Conservation (phyloP, 2,113 vertebrate genomes). For the Podocnemis expansa region DNA sequence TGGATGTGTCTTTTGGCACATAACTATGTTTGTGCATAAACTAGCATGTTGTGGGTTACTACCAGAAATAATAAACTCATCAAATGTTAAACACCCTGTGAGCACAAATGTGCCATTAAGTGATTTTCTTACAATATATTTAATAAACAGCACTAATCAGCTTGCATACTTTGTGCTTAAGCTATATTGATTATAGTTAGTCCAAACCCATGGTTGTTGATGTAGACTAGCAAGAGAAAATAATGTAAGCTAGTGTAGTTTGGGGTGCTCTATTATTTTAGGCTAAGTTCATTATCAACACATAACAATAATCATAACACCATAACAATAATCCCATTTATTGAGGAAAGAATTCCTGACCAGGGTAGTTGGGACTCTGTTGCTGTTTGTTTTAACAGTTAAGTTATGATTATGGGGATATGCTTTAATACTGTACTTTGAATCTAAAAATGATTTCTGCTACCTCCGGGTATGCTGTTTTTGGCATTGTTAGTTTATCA, state of each 20-base stretch:
- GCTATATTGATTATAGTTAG: not conserved
- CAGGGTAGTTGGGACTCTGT: not conserved
- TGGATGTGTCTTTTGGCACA: not conserved
- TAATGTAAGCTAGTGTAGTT: not conserved
- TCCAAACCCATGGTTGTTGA: not conserved
- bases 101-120: not conserved
- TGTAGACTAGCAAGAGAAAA: not conserved
- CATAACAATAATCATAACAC: too few species aligned
- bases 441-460: not conserved
- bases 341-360: not conserved
- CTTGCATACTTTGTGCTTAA: not conserved
- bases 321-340: not conserved
- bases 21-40: not conserved
- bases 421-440: not conserved
- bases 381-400: not conserved
- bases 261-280: not conserved
- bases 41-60: not conserved
- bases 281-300: not conserved
- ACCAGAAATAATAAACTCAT: not conserved
- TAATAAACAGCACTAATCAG: not conserved
- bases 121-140: not conserved
- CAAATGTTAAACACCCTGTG: not conserved
- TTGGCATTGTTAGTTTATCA: not conserved
- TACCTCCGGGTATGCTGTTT: not conserved
- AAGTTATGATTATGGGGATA: not conserved